Percentiles rank a stretch among this genome's conserved stretches.
Conservation (phyloP, 2,113 vertebrate genomes). For the Rana temporaria region DNA sequence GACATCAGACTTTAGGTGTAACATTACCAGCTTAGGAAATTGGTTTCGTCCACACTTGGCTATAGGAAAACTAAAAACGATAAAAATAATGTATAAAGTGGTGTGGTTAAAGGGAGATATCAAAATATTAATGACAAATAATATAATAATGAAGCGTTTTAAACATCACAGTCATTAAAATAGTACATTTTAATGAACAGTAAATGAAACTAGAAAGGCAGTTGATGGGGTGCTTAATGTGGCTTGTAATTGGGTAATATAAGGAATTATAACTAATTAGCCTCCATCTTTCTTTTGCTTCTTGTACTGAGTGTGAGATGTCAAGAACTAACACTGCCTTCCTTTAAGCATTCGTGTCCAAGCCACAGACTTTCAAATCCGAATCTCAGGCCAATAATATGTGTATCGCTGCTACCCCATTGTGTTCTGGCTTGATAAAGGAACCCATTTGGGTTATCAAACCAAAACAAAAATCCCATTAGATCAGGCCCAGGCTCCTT, state of each 20-base stretch:
- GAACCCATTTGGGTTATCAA: conserved; percentile 50
- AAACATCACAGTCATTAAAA: conserved; percentile 16
- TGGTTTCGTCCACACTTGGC: too few species aligned
- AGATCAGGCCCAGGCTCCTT: conserved; percentile 35
- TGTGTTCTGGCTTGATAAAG: conserved; percentile 43
- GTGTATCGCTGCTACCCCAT: conserved; percentile 31
- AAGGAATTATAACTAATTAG: conserved; percentile 40
- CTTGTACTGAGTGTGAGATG: conserved; percentile 21
- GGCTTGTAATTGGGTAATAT: conserved; percentile 42
- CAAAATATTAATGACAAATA: too few species aligned
- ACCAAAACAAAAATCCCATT: conserved; percentile 54
- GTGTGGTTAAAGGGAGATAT: too few species aligned
- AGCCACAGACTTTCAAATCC: conserved; percentile 5
- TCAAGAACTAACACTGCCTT: conserved; percentile 17
- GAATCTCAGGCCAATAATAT: conserved; percentile 5
- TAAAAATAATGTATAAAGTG: too few species aligned
- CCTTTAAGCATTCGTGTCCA: conserved; percentile 11
- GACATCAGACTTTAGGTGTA: too few species aligned
- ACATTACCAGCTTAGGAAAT: too few species aligned
- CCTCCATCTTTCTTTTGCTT: conserved; percentile 18
- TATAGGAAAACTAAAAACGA: too few species aligned
- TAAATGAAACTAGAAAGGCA: conserved; percentile 25
- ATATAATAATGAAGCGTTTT: not conserved
- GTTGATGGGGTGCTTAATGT: conserved; percentile 21
- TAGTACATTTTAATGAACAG: conserved; percentile 22